A percentile compares a stretch with the other conserved stretches of the same genome.
phyloP scores from a whole-genome alignment of 1,140 invertebrate genomes.

The Neoseiulus cucumeris region DNA sequence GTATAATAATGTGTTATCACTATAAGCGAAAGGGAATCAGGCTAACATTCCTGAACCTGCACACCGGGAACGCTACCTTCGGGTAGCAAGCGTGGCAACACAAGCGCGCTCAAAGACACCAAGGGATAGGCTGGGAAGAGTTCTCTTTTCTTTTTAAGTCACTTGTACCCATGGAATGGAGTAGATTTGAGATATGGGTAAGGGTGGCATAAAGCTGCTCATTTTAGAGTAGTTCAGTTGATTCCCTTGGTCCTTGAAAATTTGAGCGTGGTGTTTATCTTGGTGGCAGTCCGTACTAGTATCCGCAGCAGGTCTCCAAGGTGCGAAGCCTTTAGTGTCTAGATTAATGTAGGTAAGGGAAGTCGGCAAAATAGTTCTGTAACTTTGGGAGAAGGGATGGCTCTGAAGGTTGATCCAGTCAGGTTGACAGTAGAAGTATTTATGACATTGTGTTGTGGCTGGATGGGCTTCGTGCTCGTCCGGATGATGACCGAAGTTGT shows the following conservation, averaged over 20 bases:
- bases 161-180: not conserved
- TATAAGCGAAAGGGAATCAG: conserved; percentile 26
- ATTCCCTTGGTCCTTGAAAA: conserved; percentile 4
- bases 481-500: no score
- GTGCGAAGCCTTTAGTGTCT: conserved; percentile 58
- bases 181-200: not conserved
- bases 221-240: not conserved
- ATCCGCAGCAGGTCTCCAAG: conserved; percentile 70
- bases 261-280: not conserved
- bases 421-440: conserved; percentile 5
- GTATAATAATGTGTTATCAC: not conserved
- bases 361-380: conserved; percentile 48
- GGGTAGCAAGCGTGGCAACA: not conserved
- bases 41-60: conserved; percentile 34
- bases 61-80: conserved; percentile 21
- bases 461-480: conserved; percentile 44
- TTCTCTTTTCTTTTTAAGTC: not conserved
- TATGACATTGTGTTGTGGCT: conserved; percentile 20
- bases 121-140: not conserved
- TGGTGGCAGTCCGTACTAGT: conserved; percentile 43
- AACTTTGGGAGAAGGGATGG: conserved; percentile 46
- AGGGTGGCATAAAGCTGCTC: not conserved
- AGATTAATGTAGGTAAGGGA: conserved; percentile 17
- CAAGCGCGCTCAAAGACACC: not conserved
- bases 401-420: conserved; percentile 2